Evolutionary conservation across 2,113 vertebrate species (phyloP).

Genomic region (Asarcornis scutulata): DNA sequence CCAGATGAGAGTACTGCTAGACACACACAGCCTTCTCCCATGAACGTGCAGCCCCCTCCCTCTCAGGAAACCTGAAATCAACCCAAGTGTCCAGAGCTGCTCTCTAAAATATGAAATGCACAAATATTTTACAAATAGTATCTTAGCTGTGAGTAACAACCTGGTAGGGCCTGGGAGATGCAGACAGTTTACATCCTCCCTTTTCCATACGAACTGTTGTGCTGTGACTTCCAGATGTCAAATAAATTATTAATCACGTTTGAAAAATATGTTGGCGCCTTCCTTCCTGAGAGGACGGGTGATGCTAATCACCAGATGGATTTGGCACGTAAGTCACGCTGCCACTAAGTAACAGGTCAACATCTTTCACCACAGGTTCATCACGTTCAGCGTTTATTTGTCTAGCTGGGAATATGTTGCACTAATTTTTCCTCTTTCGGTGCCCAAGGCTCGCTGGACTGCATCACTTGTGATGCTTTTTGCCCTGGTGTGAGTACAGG

Average conservation of each 20-base stretch:
- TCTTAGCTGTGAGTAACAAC: conserved; percentile 35
- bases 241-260: conserved; percentile 57
- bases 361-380: conserved; percentile 3
- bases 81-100: conserved; percentile 7
- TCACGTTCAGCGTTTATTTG: background rate
- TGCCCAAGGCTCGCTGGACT: background rate
- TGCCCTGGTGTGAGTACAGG: fast-evolving
- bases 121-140: conserved; percentile 54
- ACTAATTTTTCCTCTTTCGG: background rate
- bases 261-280: background rate
- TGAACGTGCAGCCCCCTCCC: background rate
- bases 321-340: background rate
- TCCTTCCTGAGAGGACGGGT: background rate
- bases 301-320: background rate
- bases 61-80: background rate
- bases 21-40: background rate
- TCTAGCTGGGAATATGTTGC: background rate
- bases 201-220: conserved; percentile 51
- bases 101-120: conserved; percentile 58
- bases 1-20: background rate
- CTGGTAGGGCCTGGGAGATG: conserved; percentile 23
- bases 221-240: conserved; percentile 38
- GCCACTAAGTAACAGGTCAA: background rate
- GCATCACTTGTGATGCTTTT: background rate
- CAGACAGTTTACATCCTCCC: conserved; percentile 9